phyloP scores from a whole-genome alignment of 1,140 invertebrate genomes.

The Trypoxylus dichotomus region DNA sequence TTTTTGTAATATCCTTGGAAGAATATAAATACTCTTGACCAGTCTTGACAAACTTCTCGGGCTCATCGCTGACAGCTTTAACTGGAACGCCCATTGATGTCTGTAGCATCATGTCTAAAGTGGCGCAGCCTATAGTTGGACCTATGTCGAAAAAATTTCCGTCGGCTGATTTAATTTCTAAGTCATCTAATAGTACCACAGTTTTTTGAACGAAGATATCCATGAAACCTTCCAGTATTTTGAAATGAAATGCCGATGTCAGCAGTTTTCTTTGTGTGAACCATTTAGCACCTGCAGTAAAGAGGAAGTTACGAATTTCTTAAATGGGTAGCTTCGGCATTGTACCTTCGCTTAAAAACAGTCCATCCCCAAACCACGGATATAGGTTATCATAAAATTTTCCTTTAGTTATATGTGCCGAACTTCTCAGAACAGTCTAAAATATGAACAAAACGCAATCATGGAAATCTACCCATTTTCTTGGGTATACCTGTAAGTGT shows the following conservation, averaged over 20 bases:
- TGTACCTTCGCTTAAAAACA: slow-evolving; percentile 59
- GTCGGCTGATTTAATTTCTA: slow-evolving; percentile 60
- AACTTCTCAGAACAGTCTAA: slow-evolving; percentile 57
- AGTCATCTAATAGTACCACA: slow-evolving; percentile 64
- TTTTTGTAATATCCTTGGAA: neutral
- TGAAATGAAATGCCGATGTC: slow-evolving; percentile 89
- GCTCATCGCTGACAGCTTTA: slow-evolving; percentile 61
- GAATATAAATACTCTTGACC: neutral
- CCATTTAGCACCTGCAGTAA: slow-evolving; percentile 66
- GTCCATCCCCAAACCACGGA: slow-evolving; percentile 57
- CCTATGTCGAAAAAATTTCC: slow-evolving; percentile 71
- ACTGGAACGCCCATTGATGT: slow-evolving; percentile 55
- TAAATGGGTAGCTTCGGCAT: neutral
- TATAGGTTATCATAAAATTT: slow-evolving; percentile 59
- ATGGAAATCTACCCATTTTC: no score
- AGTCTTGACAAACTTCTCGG: neutral
- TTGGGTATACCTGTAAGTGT: slow-evolving; percentile 42
- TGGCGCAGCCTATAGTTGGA: slow-evolving; percentile 72
- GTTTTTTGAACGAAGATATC: slow-evolving; percentile 80
- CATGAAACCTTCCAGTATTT: slow-evolving; percentile 83
- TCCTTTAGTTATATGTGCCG: slow-evolving; percentile 61
- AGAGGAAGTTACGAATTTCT: slow-evolving; percentile 22
- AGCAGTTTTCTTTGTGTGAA: slow-evolving; percentile 75
- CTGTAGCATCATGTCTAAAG: slow-evolving; percentile 68
- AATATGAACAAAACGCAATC: no score